Evolutionary conservation across 1,140 invertebrate species (phyloP).

Genomic region (Cepaea nemoralis): DNA sequence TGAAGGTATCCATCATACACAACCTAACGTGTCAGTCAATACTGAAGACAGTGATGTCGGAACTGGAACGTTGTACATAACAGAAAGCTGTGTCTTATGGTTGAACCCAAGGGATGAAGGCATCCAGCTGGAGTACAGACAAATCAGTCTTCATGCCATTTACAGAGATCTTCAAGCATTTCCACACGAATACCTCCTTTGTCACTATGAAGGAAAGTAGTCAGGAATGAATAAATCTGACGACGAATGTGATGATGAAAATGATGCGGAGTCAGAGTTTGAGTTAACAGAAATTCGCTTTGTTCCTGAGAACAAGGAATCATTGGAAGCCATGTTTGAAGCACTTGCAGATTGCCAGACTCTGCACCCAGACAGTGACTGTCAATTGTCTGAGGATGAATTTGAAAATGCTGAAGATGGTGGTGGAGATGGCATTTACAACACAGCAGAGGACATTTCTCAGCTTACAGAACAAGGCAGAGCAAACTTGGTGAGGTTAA

Average conservation of each 20-base stretch:
- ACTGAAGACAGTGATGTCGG: constrained; percentile 19
- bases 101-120: constrained; percentile 27
- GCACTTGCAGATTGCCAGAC: constrained; percentile 30
- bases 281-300: constrained; percentile 18
- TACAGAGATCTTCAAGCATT: constrained; percentile 25
- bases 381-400: constrained; percentile 36
- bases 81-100: constrained; percentile 34
- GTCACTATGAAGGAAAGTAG: constrained; percentile 27
- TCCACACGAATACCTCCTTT: constrained; percentile 25
- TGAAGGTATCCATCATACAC: constrained; percentile 27
- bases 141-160: constrained; percentile 26
- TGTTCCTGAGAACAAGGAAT: constrained; percentile 30
- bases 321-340: constrained; percentile 30
- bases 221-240: constrained; percentile 22
- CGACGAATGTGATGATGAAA: background rate
- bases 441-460: background rate
- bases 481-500: constrained; percentile 6
- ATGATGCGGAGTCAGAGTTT: background rate
- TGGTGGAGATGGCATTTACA: constrained; percentile 15
- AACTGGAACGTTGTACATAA: constrained; percentile 25
- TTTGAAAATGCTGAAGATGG: constrained; percentile 38
- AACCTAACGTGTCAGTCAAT: background rate
- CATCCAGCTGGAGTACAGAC: constrained; percentile 29
- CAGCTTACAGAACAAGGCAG: constrained; percentile 22
- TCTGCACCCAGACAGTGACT: constrained; percentile 39